Evolutionary conservation across 2,113 vertebrate genomes (phyloP).

Genomic region (Machaerirhynchus nigripectus): DNA sequence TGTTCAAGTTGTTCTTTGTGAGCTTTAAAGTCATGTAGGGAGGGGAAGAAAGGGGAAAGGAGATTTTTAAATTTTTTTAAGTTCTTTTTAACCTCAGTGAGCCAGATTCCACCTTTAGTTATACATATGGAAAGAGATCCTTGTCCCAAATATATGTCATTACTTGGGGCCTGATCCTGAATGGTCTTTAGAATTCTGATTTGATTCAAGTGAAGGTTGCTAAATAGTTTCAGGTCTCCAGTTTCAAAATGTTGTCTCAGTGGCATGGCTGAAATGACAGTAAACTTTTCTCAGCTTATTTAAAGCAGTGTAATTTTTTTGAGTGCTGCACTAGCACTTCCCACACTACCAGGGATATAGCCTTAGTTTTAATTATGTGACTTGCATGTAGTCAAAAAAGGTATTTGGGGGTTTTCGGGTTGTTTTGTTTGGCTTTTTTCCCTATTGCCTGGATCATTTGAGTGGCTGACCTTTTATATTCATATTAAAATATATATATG

Average conservation of each 20-base stretch:
- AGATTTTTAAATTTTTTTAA: background rate
- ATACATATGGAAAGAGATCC: background rate
- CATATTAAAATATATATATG: background rate
- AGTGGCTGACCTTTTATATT: background rate
- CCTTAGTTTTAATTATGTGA: slow-evolving; percentile 1
- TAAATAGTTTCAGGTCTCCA: background rate
- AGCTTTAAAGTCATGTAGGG: background rate
- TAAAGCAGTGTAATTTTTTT: background rate
- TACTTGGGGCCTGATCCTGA: background rate
- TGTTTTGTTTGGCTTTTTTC: background rate
- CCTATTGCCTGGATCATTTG: background rate
- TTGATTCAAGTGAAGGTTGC: background rate
- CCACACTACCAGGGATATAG: background rate
- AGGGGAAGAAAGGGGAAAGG: background rate
- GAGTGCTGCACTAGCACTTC: slow-evolving; percentile 9
- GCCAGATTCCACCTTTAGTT: background rate
- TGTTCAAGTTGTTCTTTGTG: background rate
- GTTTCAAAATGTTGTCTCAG: background rate
- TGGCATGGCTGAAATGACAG: background rate
- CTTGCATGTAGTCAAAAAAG: background rate
- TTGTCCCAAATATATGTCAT: background rate
- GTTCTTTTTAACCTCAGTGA: background rate
- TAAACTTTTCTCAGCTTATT: background rate
- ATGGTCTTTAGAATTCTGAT: background rate
- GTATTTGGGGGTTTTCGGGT: rapidly evolving